phyloP scores from a whole-genome alignment of 2,888 invertebrate genomes.

The Octodonta nipae region DNA sequence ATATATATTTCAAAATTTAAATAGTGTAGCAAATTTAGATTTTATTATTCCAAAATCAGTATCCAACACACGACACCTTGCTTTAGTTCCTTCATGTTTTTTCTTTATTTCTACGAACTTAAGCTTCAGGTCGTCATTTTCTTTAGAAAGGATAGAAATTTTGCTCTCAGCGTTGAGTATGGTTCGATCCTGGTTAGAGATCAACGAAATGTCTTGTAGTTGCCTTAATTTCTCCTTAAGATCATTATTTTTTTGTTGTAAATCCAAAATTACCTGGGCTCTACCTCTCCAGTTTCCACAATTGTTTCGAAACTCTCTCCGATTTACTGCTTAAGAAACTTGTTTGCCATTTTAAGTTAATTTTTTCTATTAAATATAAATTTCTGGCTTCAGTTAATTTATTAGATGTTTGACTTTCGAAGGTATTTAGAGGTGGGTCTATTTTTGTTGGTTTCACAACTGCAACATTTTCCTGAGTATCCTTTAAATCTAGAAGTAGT shows the following conservation, averaged over 20 bases:
- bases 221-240: constrained; percentile 50
- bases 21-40: constrained; percentile 46
- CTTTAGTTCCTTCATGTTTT: constrained; percentile 52
- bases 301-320: constrained; percentile 53
- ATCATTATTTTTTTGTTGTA: constrained; percentile 56
- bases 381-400: no score
- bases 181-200: no score
- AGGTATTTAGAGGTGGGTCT: no score
- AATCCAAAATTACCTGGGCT: constrained; percentile 56
- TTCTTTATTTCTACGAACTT: constrained; percentile 47
- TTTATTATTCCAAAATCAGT: constrained; percentile 46
- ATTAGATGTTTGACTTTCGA: no score
- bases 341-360: constrained; percentile 58
- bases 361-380: no score
- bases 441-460: no score
- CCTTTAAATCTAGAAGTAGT: no score
- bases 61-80: constrained; percentile 55
- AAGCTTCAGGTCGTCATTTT: constrained; percentile 41
- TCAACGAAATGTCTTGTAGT: constrained; percentile 22
- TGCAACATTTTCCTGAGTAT: no score
- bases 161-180: constrained; percentile 10
- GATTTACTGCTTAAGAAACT: constrained; percentile 60
- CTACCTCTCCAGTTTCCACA: constrained; percentile 61
- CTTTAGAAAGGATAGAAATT: constrained; percentile 38
- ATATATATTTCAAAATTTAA: no score